Base-by-base conservation (phyloP, 2,797 vertebrate genomes). In the Iguana delicatissima region DNA sequence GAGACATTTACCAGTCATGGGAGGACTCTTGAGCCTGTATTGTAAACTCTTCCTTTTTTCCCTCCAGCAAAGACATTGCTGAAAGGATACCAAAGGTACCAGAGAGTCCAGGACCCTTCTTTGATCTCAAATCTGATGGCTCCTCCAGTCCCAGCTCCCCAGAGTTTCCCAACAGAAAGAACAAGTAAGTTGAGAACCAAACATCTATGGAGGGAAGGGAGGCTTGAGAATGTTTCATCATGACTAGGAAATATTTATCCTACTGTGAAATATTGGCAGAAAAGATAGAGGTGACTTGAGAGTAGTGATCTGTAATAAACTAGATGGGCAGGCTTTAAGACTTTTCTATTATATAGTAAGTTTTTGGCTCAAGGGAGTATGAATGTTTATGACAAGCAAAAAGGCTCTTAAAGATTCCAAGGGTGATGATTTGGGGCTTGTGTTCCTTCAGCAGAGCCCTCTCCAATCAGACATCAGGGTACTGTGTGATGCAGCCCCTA, bases 141-240 rank as follows among this genome's bases (percentile, higher is more conserved):
- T 96, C 96, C 38, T 97, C 96, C 77, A 96, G 95, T 93, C 96
- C 96, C 84, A 96, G 96, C 87, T 97, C 96, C 69, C 96, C 96
- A 89, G 96, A 97, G 82, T 94, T 97, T 89, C 96, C 96, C 29
- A 96, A 38, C 92, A 96, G 96, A 90, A 97, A 96, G 67, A 95
- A 67, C 94, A 96, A 94, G 96, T 96, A 93, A 96, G 96, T 95
- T 92, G 84, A 82, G 85, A 92, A n/a, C 32, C 38, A 84, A 84
- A 80, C 6, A 80, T 55, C 2, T 4, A 46, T 55, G 57, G 4
- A 8, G 52, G 74, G 52, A 10, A 32, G 72, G 42, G 24, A 79
- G 81, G n/a, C 0, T 18, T 64, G 14, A 46, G 9, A 35, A 92
- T 80, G 32, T 72, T 93, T 88, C 89, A 46, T 18, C 35, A 59